Conservation (phyloP, 2,797 vertebrate species). For the Pseudocheirus occidentalis region DNA sequence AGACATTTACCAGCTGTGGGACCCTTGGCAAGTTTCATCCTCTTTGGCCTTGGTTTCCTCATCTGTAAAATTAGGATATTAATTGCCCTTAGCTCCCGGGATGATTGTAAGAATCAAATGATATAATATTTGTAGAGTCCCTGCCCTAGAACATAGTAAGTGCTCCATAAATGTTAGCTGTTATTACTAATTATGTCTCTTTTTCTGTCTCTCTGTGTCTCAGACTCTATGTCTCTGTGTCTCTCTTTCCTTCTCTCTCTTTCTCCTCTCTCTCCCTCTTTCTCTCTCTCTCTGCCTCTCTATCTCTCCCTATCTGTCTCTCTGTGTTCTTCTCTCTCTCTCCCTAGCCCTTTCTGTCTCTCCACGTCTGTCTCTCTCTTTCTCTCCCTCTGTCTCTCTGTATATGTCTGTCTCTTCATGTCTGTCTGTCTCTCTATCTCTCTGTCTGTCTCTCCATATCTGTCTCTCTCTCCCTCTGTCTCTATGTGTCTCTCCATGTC, state of each 20-base stretch:
- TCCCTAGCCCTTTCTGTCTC: too few species aligned
- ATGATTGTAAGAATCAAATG: background rate
- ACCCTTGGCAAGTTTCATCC: background rate
- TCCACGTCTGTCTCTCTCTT: too few species aligned
- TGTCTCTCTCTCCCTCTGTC: too few species aligned
- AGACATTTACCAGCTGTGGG: background rate
- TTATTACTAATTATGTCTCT: background rate
- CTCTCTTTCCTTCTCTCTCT: too few species aligned
- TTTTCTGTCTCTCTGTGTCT: background rate
- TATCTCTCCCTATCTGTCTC: background rate
- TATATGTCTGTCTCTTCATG: background rate
- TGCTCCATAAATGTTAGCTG: background rate
- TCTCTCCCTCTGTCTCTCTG: too few species aligned
- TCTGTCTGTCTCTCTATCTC: too few species aligned
- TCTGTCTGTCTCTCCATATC: too few species aligned
- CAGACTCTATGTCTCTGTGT: too few species aligned
- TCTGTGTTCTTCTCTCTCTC: background rate
- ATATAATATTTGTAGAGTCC: background rate
- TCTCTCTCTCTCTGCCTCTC: background rate
- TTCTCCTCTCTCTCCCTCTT: too few species aligned
- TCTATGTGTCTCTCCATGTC: too few species aligned
- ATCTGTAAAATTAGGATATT: background rate
- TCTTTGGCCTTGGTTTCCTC: background rate
- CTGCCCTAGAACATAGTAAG: background rate
- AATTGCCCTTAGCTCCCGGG: background rate